phyloP scores from a whole-genome alignment of 2,113 vertebrate species.

The Galemys pyrenaicus region DNA sequence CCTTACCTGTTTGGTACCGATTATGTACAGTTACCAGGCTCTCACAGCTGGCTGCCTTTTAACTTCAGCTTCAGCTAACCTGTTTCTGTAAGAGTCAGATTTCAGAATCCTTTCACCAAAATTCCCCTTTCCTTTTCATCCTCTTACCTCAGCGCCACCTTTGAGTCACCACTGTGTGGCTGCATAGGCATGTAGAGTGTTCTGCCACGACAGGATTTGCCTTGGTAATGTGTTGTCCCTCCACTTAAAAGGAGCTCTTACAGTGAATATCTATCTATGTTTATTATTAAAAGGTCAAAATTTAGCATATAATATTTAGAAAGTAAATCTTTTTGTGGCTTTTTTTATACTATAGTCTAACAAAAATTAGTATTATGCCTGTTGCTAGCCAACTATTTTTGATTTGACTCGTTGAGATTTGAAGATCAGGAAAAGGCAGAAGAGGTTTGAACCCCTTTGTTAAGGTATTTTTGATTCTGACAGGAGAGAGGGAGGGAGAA shows the following conservation, averaged over 20 bases:
- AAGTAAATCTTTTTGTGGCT: slow-evolving; percentile 26
- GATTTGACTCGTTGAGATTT: slow-evolving; percentile 56
- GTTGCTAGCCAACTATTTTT: slow-evolving; percentile 65
- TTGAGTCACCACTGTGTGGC: slow-evolving; percentile 62
- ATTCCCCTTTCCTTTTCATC: slow-evolving; percentile 24
- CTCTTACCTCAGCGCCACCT: not conserved
- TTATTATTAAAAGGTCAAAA: slow-evolving; percentile 47
- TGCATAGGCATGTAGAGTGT: slow-evolving; percentile 78
- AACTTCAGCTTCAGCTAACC: slow-evolving; percentile 84
- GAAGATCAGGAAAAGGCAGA: slow-evolving; percentile 55
- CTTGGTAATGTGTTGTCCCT: not conserved
- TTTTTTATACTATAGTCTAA: slow-evolving; percentile 40
- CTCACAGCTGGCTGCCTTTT: slow-evolving; percentile 65
- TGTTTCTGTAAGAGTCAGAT: slow-evolving; percentile 68
- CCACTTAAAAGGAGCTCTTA: slow-evolving; percentile 42
- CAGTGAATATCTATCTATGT: not conserved
- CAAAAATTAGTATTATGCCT: slow-evolving; percentile 40
- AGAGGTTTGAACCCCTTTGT: slow-evolving; percentile 65
- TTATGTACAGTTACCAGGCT: slow-evolving; percentile 46
- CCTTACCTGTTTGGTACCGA: slow-evolving; percentile 31
- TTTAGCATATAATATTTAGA: slow-evolving; percentile 43
- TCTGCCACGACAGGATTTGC: not conserved
- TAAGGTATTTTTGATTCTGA: slow-evolving; percentile 62
- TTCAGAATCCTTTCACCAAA: slow-evolving; percentile 70
- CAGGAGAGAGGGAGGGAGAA: not conserved